phyloP scores from a whole-genome alignment of 2,797 vertebrate genomes.

The Danio kyathit region DNA sequence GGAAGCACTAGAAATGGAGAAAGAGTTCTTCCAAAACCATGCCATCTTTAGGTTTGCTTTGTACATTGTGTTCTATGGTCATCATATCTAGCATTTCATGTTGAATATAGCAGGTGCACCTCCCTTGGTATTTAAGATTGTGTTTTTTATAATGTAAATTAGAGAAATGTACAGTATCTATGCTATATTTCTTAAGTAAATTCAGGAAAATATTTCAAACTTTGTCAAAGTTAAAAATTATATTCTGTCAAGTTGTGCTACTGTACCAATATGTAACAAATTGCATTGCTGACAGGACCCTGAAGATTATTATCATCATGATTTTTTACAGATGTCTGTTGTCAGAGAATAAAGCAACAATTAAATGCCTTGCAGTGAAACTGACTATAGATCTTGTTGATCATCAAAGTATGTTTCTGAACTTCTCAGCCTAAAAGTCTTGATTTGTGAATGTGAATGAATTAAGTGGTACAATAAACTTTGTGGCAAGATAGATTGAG shows the following conservation, averaged over 20 bases:
- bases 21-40: conserved; percentile 79
- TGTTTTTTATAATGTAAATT: no score
- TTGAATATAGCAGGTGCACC: neutral
- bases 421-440: neutral
- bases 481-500: no score
- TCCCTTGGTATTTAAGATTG: neutral
- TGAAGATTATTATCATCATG: no score
- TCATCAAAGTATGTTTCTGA: conserved; percentile 75
- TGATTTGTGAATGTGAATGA: no score
- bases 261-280: no score
- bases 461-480: no score
- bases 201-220: no score
- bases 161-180: no score
- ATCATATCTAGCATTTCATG: neutral
- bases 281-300: no score
- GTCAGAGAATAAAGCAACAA: conserved; percentile 72
- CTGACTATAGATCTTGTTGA: conserved; percentile 78
- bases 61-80: neutral
- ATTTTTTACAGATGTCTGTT: conserved; percentile 69
- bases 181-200: no score
- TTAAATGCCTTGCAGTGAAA: conserved; percentile 74
- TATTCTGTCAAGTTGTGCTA: no score
- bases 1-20: conserved; percentile 73
- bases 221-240: no score
- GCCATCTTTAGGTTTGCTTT: conserved; percentile 74